Conservation (phyloP, 2,888 invertebrate species). For the Synergus japonicus region DNA sequence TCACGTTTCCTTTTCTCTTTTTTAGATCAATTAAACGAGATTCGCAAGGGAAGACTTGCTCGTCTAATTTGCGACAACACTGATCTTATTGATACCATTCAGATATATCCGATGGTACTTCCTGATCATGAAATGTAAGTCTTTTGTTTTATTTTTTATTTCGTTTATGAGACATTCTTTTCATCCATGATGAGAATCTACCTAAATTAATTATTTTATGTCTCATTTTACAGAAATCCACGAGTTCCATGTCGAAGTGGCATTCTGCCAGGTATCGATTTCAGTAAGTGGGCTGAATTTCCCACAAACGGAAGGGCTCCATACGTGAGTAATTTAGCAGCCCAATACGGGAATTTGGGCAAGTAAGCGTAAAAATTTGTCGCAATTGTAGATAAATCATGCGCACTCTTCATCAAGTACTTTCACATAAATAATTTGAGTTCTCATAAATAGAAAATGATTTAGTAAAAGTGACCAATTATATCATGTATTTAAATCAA, state of each 20-base stretch:
- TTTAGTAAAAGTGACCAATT: not conserved
- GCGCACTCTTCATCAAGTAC: conserved; percentile 17
- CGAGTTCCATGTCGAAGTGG: conserved; percentile 94
- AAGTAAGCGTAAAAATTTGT: conserved; percentile 63
- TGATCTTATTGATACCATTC: conserved; percentile 93
- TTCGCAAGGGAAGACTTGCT: conserved; percentile 88
- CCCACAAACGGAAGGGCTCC: conserved; percentile 79
- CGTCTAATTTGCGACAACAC: conserved; percentile 95
- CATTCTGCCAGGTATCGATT: conserved; percentile 91
- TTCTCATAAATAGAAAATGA: not conserved
- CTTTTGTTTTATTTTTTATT: not conserved
- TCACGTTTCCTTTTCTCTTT: conserved; percentile 2
- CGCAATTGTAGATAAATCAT: conserved; percentile 19
- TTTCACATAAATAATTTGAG: not conserved
- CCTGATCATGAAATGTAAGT: conserved; percentile 96
- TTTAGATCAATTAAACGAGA: conserved; percentile 88
- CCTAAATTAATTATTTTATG: not conserved
- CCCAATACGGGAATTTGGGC: conserved; percentile 77
- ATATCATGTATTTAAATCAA: not conserved
- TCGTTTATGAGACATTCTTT: too few species aligned
- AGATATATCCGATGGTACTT: conserved; percentile 94
- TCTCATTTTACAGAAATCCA: conserved; percentile 85
- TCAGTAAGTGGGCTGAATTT: conserved; percentile 93
- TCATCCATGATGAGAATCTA: too few species aligned
- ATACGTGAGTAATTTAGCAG: conserved; percentile 84